Base-by-base conservation (phyloP, 2,888 invertebrate genomes). In the Ptilodon capucinus region DNA sequence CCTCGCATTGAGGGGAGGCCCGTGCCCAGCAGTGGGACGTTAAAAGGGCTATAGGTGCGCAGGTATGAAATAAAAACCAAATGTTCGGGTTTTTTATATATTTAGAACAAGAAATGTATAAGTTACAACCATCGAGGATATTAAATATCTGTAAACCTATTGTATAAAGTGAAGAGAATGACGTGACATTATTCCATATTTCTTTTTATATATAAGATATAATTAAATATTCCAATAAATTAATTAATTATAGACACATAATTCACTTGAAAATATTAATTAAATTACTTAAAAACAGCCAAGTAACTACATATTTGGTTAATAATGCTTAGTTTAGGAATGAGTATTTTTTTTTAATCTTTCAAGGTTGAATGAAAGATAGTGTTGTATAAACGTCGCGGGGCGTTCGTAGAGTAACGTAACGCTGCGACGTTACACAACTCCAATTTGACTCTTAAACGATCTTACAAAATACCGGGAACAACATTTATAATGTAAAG, bases 81-180 rank as follows among this genome's bases (percentile, higher is more conserved):
- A 65, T 57, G 46, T 78, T 74, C 75, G 84, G 81, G 84, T 88
- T 87, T 87, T 90, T 89, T 89, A 91, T 91, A 91, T 91, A 91
- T 91, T 91, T 91, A 91, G 91, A 91, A 91, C 91, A 91, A 91
- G 91, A 91, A 91, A 91, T 91, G 91, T 91, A 91, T 91, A 91
- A n/a, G 88, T 91, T 91, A 91, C 91, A 91, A 91, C 91, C 91
- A 91, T 91, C 84, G 91, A 91, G 88, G 91, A 91, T 91, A 91
- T 91, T 91, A 90, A 88, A 91, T 91, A 91, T 91, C 91, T 90
- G 89, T 91, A 91, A 90, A 91, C 87, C 91, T 91, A 91, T 91
- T 91, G 91, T 91, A 91, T 86, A 90, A 89, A 89, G 87, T 89
- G 91, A 91, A 88, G 88, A 88, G 84, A 88, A 86, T 89, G 90